Evolutionary conservation across 2,888 invertebrate genomes (phyloP).

Genomic region (Leptopilina myrica): DNA sequence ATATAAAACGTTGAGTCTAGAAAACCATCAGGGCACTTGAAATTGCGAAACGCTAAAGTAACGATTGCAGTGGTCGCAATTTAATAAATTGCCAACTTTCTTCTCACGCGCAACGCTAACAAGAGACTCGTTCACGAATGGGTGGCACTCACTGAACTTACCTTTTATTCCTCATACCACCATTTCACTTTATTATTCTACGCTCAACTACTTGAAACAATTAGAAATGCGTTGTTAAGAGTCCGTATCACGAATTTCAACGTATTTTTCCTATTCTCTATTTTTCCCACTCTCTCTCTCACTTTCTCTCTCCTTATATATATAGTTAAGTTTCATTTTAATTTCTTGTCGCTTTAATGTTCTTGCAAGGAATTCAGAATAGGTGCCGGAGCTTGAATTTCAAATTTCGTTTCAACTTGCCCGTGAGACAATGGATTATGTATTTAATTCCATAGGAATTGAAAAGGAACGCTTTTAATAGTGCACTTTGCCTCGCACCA

Average conservation of each 20-base stretch:
- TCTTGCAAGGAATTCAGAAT: slow-evolving; percentile 7
- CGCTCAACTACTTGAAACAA: slow-evolving; percentile 35
- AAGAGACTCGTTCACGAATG: slow-evolving; percentile 24
- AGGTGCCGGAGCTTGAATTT: neutral
- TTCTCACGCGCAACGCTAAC: slow-evolving; percentile 34
- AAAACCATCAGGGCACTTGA: neutral
- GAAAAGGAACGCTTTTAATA: neutral
- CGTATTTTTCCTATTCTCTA: slow-evolving; percentile 4
- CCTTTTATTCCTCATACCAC: slow-evolving; percentile 8
- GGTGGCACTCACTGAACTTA: slow-evolving; percentile 36
- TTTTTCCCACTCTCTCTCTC: neutral
- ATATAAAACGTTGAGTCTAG: slow-evolving; percentile 7
- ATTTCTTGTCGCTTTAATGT: slow-evolving; percentile 14
- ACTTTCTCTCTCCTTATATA: too few species aligned
- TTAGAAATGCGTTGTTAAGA: slow-evolving; percentile 28
- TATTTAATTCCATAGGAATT: neutral
- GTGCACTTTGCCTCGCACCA: too few species aligned
- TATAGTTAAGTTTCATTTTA: slow-evolving; percentile 27
- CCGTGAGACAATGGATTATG: slow-evolving; percentile 11
- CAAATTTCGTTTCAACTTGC: neutral
- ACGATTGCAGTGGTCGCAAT: slow-evolving; percentile 33
- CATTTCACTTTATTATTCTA: slow-evolving; percentile 30
- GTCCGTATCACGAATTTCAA: slow-evolving; percentile 28
- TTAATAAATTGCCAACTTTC: slow-evolving; percentile 35
- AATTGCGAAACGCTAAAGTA: slow-evolving; percentile 13